Percentiles rank a stretch among this genome's conserved stretches.
Conservation (phyloP, 1,140 invertebrate species). For the Neodiprion lecontei region DNA sequence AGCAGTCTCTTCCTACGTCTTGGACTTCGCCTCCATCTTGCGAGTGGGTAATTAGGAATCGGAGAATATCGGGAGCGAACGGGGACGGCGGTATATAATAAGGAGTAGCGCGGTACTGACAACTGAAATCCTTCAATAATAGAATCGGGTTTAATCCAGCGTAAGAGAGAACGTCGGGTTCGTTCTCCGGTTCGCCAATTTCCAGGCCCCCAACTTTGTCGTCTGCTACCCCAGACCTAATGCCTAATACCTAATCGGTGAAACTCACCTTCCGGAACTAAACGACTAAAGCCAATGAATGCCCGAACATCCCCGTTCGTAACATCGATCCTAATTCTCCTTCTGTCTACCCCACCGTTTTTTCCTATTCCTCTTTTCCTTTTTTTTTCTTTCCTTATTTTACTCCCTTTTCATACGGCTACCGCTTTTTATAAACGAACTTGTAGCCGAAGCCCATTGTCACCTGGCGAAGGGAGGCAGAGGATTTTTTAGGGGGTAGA, state of each 20-base stretch:
- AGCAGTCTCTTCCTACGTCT: too few species aligned
- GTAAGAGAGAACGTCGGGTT: slow-evolving; percentile 4
- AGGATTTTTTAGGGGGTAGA: too few species aligned
- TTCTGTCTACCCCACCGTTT: slow-evolving; percentile 32
- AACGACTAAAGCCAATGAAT: slow-evolving; percentile 10
- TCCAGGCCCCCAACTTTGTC: not conserved
- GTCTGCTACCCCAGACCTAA: not conserved
- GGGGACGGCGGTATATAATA: too few species aligned
- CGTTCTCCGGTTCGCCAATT: not conserved
- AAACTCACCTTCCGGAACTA: slow-evolving; percentile 6
- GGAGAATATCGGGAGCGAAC: too few species aligned
- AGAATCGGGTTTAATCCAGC: slow-evolving; percentile 4
- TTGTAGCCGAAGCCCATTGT: too few species aligned
- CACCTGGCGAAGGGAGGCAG: too few species aligned
- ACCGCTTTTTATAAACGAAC: too few species aligned
- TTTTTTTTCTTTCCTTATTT: slow-evolving; percentile 27
- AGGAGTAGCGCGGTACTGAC: too few species aligned
- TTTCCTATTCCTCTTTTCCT: slow-evolving; percentile 38
- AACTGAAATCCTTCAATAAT: not conserved
- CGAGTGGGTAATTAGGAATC: too few species aligned
- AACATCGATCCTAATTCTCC: slow-evolving; percentile 27
- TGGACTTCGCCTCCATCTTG: too few species aligned
- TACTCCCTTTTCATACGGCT: slow-evolving; percentile 26
- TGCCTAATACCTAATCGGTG: slow-evolving; percentile 5
- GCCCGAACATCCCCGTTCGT: not conserved